A percentile compares a stretch with the other conserved stretches of the same genome.
phyloP scores from a whole-genome alignment of 1,140 invertebrate genomes.

The Goniozus legneri region DNA sequence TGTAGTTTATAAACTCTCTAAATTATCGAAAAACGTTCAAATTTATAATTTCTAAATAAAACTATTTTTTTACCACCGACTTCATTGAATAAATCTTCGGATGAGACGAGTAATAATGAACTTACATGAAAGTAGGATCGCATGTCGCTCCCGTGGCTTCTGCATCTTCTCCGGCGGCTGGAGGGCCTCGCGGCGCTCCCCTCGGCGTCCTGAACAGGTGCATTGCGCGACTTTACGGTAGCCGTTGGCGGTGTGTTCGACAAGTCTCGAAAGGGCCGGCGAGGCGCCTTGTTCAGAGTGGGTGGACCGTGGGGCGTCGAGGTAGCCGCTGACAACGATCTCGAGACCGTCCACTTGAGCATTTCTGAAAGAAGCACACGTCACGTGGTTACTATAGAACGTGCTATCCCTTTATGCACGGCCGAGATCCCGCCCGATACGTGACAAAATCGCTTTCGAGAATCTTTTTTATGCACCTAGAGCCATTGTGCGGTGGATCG shows the following conservation, averaged over 20 bases:
- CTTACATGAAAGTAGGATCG: constrained; percentile 49
- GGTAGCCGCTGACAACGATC: constrained; percentile 47
- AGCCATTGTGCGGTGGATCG: too few species aligned
- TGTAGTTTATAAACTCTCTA: too few species aligned
- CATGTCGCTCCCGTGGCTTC: constrained; percentile 47
- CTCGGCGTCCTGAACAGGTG: constrained; percentile 8
- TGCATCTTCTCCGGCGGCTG: constrained; percentile 39
- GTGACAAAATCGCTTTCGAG: too few species aligned
- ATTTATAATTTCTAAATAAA: too few species aligned
- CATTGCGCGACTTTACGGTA: constrained; percentile 19
- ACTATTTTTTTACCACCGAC: too few species aligned
- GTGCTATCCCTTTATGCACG: not conserved
- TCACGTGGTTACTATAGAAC: not conserved
- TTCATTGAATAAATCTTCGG: too few species aligned
- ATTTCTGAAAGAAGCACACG: constrained; percentile 32
- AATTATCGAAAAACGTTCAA: too few species aligned
- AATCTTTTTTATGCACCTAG: too few species aligned
- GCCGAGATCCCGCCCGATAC: not conserved
- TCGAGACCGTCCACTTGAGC: constrained; percentile 54
- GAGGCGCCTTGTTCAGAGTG: constrained; percentile 31
- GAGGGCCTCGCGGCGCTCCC: constrained; percentile 28
- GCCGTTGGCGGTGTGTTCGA: constrained; percentile 48
- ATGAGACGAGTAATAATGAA: too few species aligned
- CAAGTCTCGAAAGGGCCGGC: constrained; percentile 45
- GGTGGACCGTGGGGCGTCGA: constrained; percentile 45